Percentiles rank a stretch among this genome's conserved stretches.
Conservation (phyloP, 1,140 invertebrate species). For the Calosoma granatense region DNA sequence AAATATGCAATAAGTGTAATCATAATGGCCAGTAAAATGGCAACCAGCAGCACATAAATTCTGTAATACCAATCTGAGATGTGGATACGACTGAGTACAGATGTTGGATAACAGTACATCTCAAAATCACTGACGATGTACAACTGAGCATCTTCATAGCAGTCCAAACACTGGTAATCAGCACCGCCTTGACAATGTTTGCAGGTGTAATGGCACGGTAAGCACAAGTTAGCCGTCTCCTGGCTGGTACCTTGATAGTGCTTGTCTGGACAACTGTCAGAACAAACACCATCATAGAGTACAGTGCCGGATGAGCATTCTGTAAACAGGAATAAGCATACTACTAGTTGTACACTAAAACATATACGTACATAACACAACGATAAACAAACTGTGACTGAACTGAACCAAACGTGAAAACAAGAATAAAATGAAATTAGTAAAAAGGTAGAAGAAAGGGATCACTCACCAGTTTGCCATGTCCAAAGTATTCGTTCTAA, state of each 20-base stretch:
- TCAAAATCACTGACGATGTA: constrained; percentile 21
- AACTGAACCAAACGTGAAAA: not conserved
- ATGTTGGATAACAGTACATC: constrained; percentile 33
- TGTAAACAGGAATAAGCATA: constrained; percentile 29
- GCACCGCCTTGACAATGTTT: constrained; percentile 41
- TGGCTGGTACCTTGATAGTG: constrained; percentile 20
- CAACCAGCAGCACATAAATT: constrained; percentile 23
- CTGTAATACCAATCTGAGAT: constrained; percentile 29
- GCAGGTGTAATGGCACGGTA: constrained; percentile 48
- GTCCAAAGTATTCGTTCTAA: not conserved
- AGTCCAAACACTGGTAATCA: constrained; percentile 44
- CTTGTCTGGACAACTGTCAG: constrained; percentile 34
- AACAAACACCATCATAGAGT: constrained; percentile 34
- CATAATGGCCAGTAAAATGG: constrained; percentile 16
- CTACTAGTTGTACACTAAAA: too few relatives aligned
- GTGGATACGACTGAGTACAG: constrained; percentile 25
- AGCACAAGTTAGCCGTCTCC: constrained; percentile 21
- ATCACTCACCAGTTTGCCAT: constrained; percentile 10
- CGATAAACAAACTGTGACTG: constrained; percentile 11
- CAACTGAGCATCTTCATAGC: constrained; percentile 40
- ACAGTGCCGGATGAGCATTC: constrained; percentile 34
- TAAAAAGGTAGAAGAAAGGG: not conserved
- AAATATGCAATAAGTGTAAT: constrained; percentile 12
- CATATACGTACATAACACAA: too few relatives aligned
- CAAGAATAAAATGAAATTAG: constrained; percentile 5